Percentiles rank a stretch among this genome's conserved stretches.
These are phyloP conservation scores for Pterocles burchelli DNA, from an alignment of 2,113 vertebrate species.

Conservation along the genomic window DNA sequence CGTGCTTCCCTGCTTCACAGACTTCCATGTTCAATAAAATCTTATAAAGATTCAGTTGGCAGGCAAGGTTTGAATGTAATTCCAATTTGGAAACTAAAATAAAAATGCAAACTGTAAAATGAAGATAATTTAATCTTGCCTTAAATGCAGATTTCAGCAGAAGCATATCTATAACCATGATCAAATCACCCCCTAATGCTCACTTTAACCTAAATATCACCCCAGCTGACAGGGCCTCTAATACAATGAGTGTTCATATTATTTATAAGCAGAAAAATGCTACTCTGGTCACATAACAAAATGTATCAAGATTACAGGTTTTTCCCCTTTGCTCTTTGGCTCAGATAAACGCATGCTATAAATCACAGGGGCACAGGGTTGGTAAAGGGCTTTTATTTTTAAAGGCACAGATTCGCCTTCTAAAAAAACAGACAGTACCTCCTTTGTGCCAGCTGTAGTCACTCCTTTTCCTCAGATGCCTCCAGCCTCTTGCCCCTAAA, in stretches of 20 bases:
- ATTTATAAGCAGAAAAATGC: background rate
- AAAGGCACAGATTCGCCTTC: background rate
- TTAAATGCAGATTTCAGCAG: constrained; percentile 8
- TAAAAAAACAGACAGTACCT: background rate
- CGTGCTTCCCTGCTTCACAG: background rate
- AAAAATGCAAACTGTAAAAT: constrained; percentile 29
- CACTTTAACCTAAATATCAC: background rate
- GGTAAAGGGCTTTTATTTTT: background rate
- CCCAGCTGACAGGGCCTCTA: background rate
- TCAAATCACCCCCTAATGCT: background rate
- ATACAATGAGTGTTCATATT: background rate
- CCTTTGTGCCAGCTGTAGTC: background rate
- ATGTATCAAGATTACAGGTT: background rate
- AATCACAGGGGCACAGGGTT: background rate
- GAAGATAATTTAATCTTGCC: background rate
- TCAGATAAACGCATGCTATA: constrained; percentile 2
- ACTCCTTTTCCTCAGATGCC: background rate
- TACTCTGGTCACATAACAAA: background rate
- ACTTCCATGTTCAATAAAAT: background rate
- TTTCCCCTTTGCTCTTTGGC: background rate
- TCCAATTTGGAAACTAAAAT: constrained; percentile 4
- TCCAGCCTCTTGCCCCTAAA: background rate
- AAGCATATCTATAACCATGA: background rate
- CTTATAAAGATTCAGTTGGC: background rate
- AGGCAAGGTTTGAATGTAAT: background rate